These are phyloP conservation scores for Strix aluco DNA, from an alignment of 2,113 vertebrate genomes.

Conservation along the genomic window DNA sequence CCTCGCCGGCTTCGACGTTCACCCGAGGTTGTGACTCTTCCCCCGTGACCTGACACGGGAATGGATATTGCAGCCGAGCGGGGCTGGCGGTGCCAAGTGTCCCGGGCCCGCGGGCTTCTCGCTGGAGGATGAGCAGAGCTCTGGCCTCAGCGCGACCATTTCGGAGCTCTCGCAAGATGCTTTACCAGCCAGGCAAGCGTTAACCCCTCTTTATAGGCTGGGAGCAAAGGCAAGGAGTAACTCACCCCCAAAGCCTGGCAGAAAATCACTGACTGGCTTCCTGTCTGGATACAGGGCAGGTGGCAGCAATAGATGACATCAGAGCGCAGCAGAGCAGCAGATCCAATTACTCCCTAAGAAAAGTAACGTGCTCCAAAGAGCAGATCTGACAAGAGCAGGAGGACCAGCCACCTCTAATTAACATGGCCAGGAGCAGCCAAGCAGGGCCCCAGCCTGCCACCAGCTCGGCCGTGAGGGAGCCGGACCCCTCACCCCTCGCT, in stretches of 20 bases:
- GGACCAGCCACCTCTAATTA: not conserved
- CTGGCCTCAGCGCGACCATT: fast-evolving
- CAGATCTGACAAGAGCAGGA: not conserved
- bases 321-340: not conserved
- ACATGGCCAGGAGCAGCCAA: not conserved
- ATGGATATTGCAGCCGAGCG: fast-evolving
- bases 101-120: fast-evolving
- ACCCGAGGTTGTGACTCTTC: fast-evolving
- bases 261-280: not conserved
- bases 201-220: not conserved
- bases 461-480: not conserved
- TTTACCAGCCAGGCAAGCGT: not conserved
- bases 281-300: not conserved
- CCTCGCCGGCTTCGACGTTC: fast-evolving
- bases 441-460: not conserved
- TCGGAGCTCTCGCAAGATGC: not conserved
- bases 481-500: fast-evolving
- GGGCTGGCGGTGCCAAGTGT: fast-evolving
- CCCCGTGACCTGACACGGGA: not conserved
- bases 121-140: not conserved
- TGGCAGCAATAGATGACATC: not conserved
- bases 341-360: not conserved
- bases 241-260: no score
- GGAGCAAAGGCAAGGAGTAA: not conserved
- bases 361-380: not conserved